Evolutionary conservation across 2,888 invertebrate genomes (phyloP).

Genomic region (Cheilosia impressa): DNA sequence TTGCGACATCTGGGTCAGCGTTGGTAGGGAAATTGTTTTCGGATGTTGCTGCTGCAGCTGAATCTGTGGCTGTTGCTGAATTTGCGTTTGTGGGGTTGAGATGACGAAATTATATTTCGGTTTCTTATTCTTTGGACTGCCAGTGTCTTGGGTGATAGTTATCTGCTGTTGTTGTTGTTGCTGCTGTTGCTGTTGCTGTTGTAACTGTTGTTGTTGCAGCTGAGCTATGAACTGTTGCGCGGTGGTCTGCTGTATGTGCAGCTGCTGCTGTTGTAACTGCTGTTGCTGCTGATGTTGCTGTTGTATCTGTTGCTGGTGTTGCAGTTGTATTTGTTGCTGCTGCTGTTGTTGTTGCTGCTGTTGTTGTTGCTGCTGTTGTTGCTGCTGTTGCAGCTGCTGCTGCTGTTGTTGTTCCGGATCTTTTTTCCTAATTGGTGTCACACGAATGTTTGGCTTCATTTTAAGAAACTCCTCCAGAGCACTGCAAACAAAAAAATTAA

Average conservation of each 20-base stretch:
- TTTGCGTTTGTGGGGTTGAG: constrained; percentile 78
- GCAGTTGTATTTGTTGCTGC: constrained; percentile 76
- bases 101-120: constrained; percentile 83
- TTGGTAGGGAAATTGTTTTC: constrained; percentile 73
- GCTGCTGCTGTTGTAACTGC: constrained; percentile 78
- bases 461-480: constrained; percentile 82
- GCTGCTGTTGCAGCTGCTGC: constrained; percentile 78
- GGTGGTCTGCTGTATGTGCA: constrained; percentile 76
- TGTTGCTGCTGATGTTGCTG: constrained; percentile 79
- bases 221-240: constrained; percentile 73
- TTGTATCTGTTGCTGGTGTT: constrained; percentile 77
- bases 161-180: constrained; percentile 76
- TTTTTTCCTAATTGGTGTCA: constrained; percentile 79
- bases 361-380: constrained; percentile 79
- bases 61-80: constrained; percentile 65
- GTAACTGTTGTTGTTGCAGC: constrained; percentile 60
- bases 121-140: constrained; percentile 79
- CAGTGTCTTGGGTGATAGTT: constrained; percentile 73
- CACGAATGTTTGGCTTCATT: constrained; percentile 82
- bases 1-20: constrained; percentile 73
- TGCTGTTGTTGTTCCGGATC: constrained; percentile 72
- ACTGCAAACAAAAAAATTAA: constrained; percentile 75
- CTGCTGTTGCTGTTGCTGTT: constrained; percentile 59
- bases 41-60: constrained; percentile 75
- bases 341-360: constrained; percentile 78